Percentiles rank a stretch among this genome's conserved stretches.
These are phyloP conservation scores for Bos javanicus DNA, from an alignment of 2,113 vertebrate genomes.

Conservation along the genomic window DNA sequence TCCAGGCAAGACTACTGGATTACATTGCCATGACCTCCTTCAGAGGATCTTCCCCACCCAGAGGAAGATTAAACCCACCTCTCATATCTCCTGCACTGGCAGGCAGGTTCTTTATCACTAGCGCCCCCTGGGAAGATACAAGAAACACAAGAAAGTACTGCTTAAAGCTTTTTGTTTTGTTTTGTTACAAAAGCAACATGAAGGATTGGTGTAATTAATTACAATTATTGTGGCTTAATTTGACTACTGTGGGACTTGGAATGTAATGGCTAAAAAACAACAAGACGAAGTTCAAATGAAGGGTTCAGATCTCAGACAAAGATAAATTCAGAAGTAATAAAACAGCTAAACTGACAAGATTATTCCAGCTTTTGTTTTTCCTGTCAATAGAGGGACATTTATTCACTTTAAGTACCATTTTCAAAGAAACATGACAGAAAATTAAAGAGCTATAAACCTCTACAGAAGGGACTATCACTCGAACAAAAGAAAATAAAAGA, in stretches of 20 bases:
- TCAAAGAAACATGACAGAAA: slow-evolving; percentile 10
- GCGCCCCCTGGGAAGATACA: not conserved
- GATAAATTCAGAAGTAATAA: slow-evolving; percentile 34
- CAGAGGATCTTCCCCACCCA: not conserved
- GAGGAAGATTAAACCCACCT: not conserved
- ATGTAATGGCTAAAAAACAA: slow-evolving; percentile 7
- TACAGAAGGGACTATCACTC: not conserved
- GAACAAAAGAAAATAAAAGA: not conserved
- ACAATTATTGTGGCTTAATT: slow-evolving; percentile 28
- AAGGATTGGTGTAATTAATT: not conserved
- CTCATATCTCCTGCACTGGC: not conserved
- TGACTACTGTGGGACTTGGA: not conserved
- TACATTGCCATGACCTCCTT: not conserved
- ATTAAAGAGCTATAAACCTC: not conserved
- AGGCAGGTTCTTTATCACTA: not conserved
- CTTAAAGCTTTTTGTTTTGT: not conserved
- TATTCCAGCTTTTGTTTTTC: not conserved
- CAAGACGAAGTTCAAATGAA: slow-evolving; percentile 52
- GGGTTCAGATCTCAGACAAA: slow-evolving; percentile 35
- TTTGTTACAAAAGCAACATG: slow-evolving; percentile 14
- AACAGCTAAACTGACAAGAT: slow-evolving; percentile 33
- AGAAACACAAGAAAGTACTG: not conserved
- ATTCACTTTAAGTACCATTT: slow-evolving; percentile 46
- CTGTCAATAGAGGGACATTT: not conserved
- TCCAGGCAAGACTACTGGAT: not conserved